Evolutionary conservation across 2,113 vertebrate genomes (phyloP), one percentile per base, ranked within the genome.

Genomic region (Chelonoidis abingdonii): DNA sequence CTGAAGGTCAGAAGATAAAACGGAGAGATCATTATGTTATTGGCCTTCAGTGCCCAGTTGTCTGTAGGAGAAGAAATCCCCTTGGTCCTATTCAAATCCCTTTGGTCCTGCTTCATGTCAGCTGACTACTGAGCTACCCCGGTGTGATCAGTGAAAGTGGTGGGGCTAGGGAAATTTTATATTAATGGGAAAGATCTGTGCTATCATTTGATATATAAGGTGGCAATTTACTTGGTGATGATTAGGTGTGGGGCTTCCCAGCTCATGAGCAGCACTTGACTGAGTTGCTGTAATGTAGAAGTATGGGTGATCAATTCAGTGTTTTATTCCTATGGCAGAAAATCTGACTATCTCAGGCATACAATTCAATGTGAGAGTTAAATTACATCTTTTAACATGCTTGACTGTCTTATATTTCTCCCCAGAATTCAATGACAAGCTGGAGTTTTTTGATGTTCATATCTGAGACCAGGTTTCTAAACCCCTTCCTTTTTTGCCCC

Each of bases 1-100:
- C 1, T 89, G 89, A 86, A 85, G 93, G 92, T 53, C 83, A 22
- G 38, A 62, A 44, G 76, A 93, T 94, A 84, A 92, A 93, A 59
- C 62, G 86, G 78, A 31, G 56, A 14, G 69, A 89, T 44, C 59
- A 62, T 88, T 81, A 83, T 94, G 88, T 80, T 83, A 54, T 53
- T 41, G 93, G 84, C 38, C 69, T 24, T 75, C 21, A 41, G 38
- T 38, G 21, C 21, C 35, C 19, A 41, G n/a, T 41, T 75, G n/a
- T 75, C n/a, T 75, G 69, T 75, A 41, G 35, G n/a, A 75, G 19
- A 41, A 41, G 14, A 75, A 22, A 41, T 38, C 8, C 17, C n/a
- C 16, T 29, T 62, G 59, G 11, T 62, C 27, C 27, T 59, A 29
- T 59, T 59, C 56, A 57, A 57, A 57, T 57, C 56, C 56, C 24